Evolutionary conservation across 2,797 vertebrate genomes (phyloP), one percentile per base, ranked within the genome.

Genomic region (Oceanodroma leucorhoa): DNA sequence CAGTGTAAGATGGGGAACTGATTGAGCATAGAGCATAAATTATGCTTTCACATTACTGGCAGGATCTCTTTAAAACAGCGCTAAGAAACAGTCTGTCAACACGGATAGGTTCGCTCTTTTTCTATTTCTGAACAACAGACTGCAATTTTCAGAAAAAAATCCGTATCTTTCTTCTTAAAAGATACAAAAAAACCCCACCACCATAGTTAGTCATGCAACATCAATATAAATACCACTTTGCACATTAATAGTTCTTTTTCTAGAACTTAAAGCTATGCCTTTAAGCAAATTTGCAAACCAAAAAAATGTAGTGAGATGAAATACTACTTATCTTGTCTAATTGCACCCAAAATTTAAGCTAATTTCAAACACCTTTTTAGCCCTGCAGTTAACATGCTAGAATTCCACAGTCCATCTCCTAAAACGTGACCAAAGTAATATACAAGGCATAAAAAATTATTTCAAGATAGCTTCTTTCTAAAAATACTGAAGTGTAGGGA

Each of bases 401-500:
- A 94, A 93, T 80, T 86, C 58, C 41, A 73, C 2, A 45, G 60
- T 51, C 45, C 41, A 11, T 5, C 61, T 78, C 67, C 79, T 82
- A 77, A 91, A 93, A 90, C 1, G 5, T 0, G 21, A 91, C 64
- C 14, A 66, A 89, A 94, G 53, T 90, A 94, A 93, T 54, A 86
- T 1, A 78, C 6, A 53, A 79, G 8, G 40, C 48, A 94, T 54
- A 72, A 91, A 87, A 86, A 86, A 69, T 15, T 64, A 94, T 86
- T 94, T 60, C 70, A 73, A 64, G 46, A 83, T 86, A 96, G 90
- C 51, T 95, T 90, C 51, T 95, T 90, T 85, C 81, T 58, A 89
- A 95, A 96, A 97, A 87, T 65, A 93, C 48, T 62, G 46, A 34
- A 97, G 38, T 29, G 32, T 43, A 91, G 18, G 62, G 60, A 91